Base-by-base conservation (phyloP, 2,888 invertebrate species). In the Hirtodrosophila trivittata region DNA sequence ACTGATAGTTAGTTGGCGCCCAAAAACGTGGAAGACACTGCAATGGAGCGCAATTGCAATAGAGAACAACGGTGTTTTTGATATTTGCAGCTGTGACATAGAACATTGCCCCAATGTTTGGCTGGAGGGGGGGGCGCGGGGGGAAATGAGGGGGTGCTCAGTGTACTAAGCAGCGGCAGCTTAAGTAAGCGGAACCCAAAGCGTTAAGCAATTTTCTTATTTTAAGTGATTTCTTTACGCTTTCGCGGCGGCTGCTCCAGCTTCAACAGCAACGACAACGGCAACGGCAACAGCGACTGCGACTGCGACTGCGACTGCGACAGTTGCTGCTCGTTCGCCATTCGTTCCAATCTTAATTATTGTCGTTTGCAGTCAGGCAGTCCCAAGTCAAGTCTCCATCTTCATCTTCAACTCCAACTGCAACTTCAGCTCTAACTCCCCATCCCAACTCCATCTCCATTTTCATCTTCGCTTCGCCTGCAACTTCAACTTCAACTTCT, bases 341-440 rank as follows among this genome's bases (percentile, higher is more conserved):
- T 81, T 76, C 74, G 81, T 66, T 86, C 69, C 84, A 66, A 86
- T 84, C 85, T 84, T 86, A 81, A 81, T 81, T 81, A 77, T 84
- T 81, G 75, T 74, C 86, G 60, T 62, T 66, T 63, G 68, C 68
- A 66, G 47, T 49, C 46, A 37, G 39, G 33, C 58, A 47, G 45
- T 41, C 16, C 32, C 57, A 38, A 47, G 51, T 42, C 52, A 69
- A 57, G 69, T 68, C 75, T 57, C 57, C 56, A 52, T 32, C 57
- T 28, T 9, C 54, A 45, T 33, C 49, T 32, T 14, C 37, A 41
- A n/a, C 33, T 6, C 14, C 46, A 41, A n/a, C 26, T 59, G 47
- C 43, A 32, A 16, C 39, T 21, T 32, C 39, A 37, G 16, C 42
- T 33, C 28, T 13, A 18, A 38, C 49, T 35, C 25, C 33, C 35